These are phyloP conservation scores for Valencia hispanica DNA, from an alignment of 2,797 vertebrate genomes.

Conservation along the genomic window DNA sequence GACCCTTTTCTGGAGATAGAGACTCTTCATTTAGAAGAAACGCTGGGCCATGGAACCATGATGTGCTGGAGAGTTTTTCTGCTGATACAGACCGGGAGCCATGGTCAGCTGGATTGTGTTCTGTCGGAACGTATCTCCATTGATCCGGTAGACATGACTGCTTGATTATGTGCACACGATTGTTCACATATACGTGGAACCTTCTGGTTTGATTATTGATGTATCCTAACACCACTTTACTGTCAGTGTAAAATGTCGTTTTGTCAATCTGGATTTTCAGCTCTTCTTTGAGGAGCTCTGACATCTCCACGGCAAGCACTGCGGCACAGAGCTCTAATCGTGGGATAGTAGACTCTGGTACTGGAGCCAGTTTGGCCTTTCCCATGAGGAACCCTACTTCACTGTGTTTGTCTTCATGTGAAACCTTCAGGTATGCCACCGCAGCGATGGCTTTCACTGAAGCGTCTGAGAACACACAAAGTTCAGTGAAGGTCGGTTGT, in stretches of 20 bases:
- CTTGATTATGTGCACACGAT: constrained; percentile 31
- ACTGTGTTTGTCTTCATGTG: constrained; percentile 10
- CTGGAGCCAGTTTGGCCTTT: constrained; percentile 28
- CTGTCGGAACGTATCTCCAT: constrained; percentile 31
- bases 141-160: too few species aligned
- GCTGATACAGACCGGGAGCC: constrained; percentile 8
- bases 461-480: constrained; percentile 7
- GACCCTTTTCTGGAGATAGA: neutral
- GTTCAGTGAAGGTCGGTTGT: fast-evolving
- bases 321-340: constrained; percentile 20
- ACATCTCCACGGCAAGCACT: too few species aligned
- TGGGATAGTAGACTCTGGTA: constrained; percentile 15
- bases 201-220: constrained; percentile 20
- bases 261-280: too few species aligned
- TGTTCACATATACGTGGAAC: constrained; percentile 36
- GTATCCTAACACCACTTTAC: constrained; percentile 28
- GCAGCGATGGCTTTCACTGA: neutral
- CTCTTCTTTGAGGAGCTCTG: too few species aligned
- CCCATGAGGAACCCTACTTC: constrained; percentile 10
- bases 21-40: neutral
- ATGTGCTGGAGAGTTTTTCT: neutral
- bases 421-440: constrained; percentile 24
- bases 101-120: constrained; percentile 28
- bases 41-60: constrained; percentile 8
- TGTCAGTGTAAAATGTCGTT: constrained; percentile 19